phyloP scores from a whole-genome alignment of 2,888 invertebrate genomes.

The Crioceris asparagi region DNA sequence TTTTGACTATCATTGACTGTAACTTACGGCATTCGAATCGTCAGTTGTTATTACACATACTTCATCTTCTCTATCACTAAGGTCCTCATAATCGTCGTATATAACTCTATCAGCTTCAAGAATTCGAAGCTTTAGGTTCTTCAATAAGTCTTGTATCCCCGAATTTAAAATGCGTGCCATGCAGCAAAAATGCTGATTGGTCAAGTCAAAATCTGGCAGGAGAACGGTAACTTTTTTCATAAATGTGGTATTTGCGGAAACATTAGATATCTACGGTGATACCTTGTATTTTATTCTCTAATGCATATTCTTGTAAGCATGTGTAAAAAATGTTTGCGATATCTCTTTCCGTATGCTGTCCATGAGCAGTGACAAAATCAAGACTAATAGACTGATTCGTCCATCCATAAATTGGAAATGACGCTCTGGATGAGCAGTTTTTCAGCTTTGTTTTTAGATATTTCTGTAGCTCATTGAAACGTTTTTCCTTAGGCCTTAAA shows the following conservation, averaged over 20 bases:
- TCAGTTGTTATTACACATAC: too few species aligned
- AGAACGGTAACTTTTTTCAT: constrained; percentile 8
- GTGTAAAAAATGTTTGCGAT: too few species aligned
- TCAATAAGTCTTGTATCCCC: constrained; percentile 19
- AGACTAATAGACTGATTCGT: constrained; percentile 19
- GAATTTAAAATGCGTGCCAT: constrained; percentile 23
- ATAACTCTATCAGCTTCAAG: too few species aligned
- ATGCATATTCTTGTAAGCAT: constrained; percentile 10
- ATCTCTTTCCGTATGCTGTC: constrained; percentile 21
- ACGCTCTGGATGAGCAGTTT: constrained; percentile 8
- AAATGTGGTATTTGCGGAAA: too few species aligned
- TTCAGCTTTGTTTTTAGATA: constrained; percentile 1
- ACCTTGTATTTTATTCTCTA: constrained; percentile 18
- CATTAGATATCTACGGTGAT: constrained; percentile 24
- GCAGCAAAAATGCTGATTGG: constrained; percentile 23
- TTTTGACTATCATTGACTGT: constrained; percentile 1
- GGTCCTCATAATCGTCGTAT: too few species aligned
- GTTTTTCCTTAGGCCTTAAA: not conserved
- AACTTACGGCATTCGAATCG: too few species aligned
- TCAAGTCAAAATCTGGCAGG: constrained; percentile 12
- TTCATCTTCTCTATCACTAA: too few species aligned
- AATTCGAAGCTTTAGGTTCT: too few species aligned
- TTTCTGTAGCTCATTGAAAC: constrained; percentile 3
- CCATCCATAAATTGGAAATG: constrained; percentile 23
- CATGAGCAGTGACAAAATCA: constrained; percentile 21